Percentiles rank a stretch among this genome's conserved stretches.
Evolutionary conservation across 2,797 vertebrate species (phyloP).

Genomic region (Pipistrellus pygmaeus): DNA sequence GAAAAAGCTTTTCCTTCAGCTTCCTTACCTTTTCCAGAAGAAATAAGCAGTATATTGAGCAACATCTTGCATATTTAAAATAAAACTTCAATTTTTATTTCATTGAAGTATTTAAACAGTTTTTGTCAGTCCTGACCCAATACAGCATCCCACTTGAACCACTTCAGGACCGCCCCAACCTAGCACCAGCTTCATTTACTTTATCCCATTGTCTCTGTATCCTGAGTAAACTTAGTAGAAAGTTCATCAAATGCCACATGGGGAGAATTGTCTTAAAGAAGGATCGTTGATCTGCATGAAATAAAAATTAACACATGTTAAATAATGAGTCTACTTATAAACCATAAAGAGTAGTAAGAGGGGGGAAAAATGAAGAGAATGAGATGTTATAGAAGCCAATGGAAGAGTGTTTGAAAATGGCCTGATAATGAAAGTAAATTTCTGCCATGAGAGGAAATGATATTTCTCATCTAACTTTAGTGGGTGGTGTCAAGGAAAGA

Average conservation of each 20-base stretch:
- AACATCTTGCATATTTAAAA: background rate
- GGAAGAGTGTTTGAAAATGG: background rate
- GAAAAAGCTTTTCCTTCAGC: slow-evolving; percentile 24
- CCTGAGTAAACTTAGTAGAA: background rate
- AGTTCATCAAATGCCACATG: background rate
- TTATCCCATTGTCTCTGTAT: background rate
- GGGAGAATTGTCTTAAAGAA: background rate
- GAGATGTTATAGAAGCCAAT: background rate
- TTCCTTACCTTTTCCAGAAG: background rate
- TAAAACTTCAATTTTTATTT: slow-evolving; percentile 37
- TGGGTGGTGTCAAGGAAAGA: background rate
- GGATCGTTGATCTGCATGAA: background rate
- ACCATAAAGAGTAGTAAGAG: background rate
- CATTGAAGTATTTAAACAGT: slow-evolving; percentile 17
- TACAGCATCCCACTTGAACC: background rate
- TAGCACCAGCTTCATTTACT: background rate
- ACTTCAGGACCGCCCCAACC: fast-evolving
- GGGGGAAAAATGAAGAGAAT: background rate
- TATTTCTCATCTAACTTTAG: background rate
- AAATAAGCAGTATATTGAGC: background rate
- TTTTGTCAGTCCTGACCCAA: background rate
- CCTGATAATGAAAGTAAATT: background rate
- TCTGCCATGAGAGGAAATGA: background rate
- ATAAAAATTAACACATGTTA: background rate
- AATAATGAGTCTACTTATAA: background rate